phyloP scores from a whole-genome alignment of 2,888 invertebrate species.

The Mesorhabditis sp. region DNA sequence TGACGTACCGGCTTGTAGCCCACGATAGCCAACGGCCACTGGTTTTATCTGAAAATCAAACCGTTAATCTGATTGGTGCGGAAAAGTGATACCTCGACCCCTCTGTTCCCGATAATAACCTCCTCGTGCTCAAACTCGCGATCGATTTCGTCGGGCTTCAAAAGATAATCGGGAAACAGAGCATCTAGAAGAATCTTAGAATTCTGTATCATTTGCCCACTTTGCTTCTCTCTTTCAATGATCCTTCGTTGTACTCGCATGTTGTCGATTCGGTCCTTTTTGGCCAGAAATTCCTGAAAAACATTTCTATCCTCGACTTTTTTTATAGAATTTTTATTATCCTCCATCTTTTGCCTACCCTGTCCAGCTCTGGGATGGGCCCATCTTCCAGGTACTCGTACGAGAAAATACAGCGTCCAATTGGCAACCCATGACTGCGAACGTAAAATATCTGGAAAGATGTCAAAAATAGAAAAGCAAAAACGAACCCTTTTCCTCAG shows the following conservation, averaged over 20 bases:
- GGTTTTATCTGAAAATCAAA: too few relatives aligned
- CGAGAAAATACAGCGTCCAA: constrained; percentile 34
- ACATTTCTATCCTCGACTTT: neutral
- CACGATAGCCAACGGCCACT: too few relatives aligned
- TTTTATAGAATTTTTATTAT: neutral
- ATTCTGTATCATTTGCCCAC: neutral
- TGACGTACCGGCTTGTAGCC: too few relatives aligned
- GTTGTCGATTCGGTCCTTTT: neutral
- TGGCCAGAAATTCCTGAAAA: neutral
- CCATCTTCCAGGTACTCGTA: constrained; percentile 38
- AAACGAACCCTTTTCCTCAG: constrained; percentile 27
- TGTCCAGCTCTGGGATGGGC: constrained; percentile 26
- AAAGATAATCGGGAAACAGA: too few relatives aligned
- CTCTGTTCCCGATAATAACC: too few relatives aligned
- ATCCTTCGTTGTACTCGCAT: neutral
- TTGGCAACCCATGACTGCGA: constrained; percentile 28
- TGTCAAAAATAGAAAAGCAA: neutral
- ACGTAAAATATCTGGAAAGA: constrained; percentile 27
- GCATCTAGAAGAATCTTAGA: neutral
- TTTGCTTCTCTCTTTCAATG: too few relatives aligned
- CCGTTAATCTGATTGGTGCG: too few relatives aligned
- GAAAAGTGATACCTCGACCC: too few relatives aligned
- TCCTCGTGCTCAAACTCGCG: too few relatives aligned
- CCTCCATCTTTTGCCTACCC: neutral
- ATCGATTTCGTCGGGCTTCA: too few relatives aligned